Evolutionary conservation across 2,113 vertebrate genomes (phyloP).

Genomic region (Ammodytes marinus): DNA sequence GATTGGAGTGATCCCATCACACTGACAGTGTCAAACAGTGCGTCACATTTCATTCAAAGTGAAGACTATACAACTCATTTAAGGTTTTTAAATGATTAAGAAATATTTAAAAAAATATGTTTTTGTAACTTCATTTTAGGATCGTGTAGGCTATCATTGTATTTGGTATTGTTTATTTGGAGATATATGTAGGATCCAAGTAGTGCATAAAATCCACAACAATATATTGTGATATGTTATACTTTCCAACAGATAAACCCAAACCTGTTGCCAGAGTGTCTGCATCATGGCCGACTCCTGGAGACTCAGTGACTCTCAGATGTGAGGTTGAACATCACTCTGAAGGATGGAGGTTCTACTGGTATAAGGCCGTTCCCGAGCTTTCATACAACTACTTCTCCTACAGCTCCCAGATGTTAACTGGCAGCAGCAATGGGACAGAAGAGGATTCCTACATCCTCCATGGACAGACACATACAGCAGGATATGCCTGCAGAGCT

Average conservation of each 20-base stretch:
- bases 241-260: constrained; percentile 19
- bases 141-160: neutral
- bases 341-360: constrained; percentile 53
- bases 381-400: neutral
- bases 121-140: constrained; percentile 61
- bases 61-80: neutral
- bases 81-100: neutral
- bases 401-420: constrained; percentile 36
- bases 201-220: neutral
- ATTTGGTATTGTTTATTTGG: neutral
- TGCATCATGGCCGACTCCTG: constrained; percentile 55
- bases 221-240: neutral
- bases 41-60: neutral
- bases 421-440: constrained; percentile 38
- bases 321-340: constrained; percentile 39
- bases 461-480: constrained; percentile 49
- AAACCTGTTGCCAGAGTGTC: constrained; percentile 41
- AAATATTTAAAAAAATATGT: neutral
- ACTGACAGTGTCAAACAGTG: neutral
- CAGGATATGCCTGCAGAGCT: constrained; percentile 62
- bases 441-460: constrained; percentile 39
- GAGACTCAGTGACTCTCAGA: constrained; percentile 64
- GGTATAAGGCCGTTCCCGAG: constrained; percentile 32
- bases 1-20: neutral
- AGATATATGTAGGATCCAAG: neutral